Percentiles rank a stretch among this genome's conserved stretches.
phyloP scores from a whole-genome alignment of 92 coral and sea anemone species.

The Pocillopora grandis region DNA sequence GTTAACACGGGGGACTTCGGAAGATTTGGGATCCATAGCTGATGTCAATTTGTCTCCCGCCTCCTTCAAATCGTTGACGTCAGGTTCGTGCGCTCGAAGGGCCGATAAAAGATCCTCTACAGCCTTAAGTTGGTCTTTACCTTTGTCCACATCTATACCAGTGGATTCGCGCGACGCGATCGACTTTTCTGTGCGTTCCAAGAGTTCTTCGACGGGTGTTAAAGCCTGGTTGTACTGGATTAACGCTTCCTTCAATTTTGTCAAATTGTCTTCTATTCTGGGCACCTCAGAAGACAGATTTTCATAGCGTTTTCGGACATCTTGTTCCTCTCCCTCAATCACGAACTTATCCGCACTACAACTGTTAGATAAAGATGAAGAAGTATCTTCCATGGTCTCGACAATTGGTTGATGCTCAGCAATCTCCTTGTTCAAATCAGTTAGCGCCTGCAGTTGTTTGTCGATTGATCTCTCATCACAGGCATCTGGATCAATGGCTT shows the following conservation, averaged over 20 bases:
- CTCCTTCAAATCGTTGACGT: constrained; percentile 56
- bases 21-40: constrained; percentile 76
- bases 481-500: constrained; percentile 65
- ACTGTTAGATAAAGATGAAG: constrained; percentile 72
- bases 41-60: constrained; percentile 75
- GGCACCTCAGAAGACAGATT: constrained; percentile 56
- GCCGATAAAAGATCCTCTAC: constrained; percentile 68
- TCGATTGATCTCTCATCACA: constrained; percentile 79
- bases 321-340: constrained; percentile 90
- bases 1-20: constrained; percentile 71
- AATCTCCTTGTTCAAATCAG: constrained; percentile 66
- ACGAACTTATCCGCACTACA: constrained; percentile 91
- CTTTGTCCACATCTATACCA: constrained; percentile 74
- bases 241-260: constrained; percentile 64
- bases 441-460: constrained; percentile 74
- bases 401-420: constrained; percentile 75
- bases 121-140: constrained; percentile 67
- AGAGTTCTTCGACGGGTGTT: constrained; percentile 73
- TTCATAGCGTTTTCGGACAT: constrained; percentile 82
- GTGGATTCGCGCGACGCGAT: constrained; percentile 74
- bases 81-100: constrained; percentile 63
- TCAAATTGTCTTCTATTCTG: constrained; percentile 62
- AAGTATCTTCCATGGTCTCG: constrained; percentile 67
- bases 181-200: constrained; percentile 72
- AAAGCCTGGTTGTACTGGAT: constrained; percentile 71